Conservation (phyloP, 2,888 invertebrate species). For the Leptura quadrifasciata region DNA sequence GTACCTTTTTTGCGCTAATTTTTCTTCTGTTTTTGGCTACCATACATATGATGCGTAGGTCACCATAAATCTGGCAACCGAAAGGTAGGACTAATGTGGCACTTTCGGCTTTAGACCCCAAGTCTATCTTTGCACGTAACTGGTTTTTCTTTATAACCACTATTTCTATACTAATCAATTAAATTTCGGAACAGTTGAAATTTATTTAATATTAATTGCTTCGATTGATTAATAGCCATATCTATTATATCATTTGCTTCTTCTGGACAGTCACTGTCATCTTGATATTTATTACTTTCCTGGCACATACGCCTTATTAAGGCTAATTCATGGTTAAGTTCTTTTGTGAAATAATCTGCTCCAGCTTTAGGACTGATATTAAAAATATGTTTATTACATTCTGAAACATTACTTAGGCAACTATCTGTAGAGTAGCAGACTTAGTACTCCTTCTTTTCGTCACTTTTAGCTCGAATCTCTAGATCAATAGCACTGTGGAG, state of each 20-base stretch:
- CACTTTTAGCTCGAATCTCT: slow-evolving; percentile 77
- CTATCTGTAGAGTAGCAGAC: slow-evolving; percentile 61
- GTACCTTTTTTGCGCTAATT: no score
- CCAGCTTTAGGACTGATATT: slow-evolving; percentile 65
- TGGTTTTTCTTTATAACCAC: slow-evolving; percentile 73
- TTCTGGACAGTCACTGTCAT: slow-evolving; percentile 72
- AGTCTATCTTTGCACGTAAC: slow-evolving; percentile 84
- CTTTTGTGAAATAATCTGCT: slow-evolving; percentile 72
- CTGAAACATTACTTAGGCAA: slow-evolving; percentile 33
- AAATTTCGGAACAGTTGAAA: slow-evolving; percentile 78
- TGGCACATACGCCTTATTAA: slow-evolving; percentile 76
- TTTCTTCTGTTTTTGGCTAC: no score
- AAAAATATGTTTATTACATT: slow-evolving; percentile 50
- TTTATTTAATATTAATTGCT: slow-evolving; percentile 85
- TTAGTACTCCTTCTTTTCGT: slow-evolving; percentile 76
- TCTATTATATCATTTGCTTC: slow-evolving; percentile 78
- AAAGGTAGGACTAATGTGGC: no score
- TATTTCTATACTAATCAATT: slow-evolving; percentile 71
- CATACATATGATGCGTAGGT: no score
- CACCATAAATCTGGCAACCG: no score
- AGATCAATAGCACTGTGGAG: slow-evolving; percentile 77
- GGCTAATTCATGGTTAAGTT: slow-evolving; percentile 75
- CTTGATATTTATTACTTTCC: slow-evolving; percentile 76
- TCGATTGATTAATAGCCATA: slow-evolving; percentile 86
- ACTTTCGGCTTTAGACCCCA: no score